These are phyloP conservation scores for Luscinia megarhynchos DNA, from an alignment of 2,797 vertebrate species.

Conservation along the genomic window DNA sequence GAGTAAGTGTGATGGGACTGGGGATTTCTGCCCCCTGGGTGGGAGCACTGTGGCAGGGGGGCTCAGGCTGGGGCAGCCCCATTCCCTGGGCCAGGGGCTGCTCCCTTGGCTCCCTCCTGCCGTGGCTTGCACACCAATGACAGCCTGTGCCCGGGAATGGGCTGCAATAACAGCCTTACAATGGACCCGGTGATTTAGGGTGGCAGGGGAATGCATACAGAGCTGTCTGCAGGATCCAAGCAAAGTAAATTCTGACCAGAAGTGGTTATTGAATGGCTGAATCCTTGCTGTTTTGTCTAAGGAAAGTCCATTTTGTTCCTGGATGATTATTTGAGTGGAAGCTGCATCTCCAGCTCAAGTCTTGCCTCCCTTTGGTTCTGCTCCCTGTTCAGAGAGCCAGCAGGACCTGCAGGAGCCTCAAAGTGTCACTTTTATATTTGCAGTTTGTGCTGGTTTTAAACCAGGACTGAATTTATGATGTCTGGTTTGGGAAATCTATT, in stretches of 20 bases:
- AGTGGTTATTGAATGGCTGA: neutral
- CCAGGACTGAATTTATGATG: neutral
- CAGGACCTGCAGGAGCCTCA: neutral
- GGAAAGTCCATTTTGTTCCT: neutral
- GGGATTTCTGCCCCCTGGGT: neutral
- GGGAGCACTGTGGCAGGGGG: neutral
- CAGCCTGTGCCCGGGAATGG: neutral
- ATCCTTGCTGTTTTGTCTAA: conserved; percentile 1
- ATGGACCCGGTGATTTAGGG: neutral
- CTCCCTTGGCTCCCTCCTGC: neutral
- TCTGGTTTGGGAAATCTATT: conserved; percentile 40
- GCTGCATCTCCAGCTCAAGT: neutral
- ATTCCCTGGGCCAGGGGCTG: accelerated
- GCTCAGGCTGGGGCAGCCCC: neutral
- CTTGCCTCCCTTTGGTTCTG: neutral
- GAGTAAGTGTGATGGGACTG: neutral
- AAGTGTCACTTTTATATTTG: neutral
- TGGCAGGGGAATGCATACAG: neutral
- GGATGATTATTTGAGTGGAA: neutral
- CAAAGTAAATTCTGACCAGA: neutral
- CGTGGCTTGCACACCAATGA: neutral
- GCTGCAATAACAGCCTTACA: neutral
- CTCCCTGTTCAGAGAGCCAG: neutral
- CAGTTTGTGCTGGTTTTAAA: conserved; percentile 10
- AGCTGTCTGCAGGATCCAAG: neutral